A percentile compares a stretch with the other conserved stretches of the same genome.
phyloP scores from a whole-genome alignment of 2,797 vertebrate genomes.

The Poecile montanus region DNA sequence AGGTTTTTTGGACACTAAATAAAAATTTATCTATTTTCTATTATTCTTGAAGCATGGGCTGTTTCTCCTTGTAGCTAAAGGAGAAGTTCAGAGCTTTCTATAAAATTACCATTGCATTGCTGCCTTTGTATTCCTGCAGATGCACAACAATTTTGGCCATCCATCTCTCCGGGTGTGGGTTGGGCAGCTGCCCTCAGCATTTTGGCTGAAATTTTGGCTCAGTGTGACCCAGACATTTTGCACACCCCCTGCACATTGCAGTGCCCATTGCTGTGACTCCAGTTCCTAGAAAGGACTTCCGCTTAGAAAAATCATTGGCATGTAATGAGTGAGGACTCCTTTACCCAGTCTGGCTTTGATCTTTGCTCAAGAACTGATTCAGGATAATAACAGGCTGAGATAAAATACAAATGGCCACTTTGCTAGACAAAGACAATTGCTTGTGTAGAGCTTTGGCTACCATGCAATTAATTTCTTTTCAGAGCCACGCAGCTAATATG shows the following conservation, averaged over 20 bases:
- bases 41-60: neutral
- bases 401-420: conserved; percentile 59
- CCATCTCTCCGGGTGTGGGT: neutral
- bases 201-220: neutral
- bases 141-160: neutral
- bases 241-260: neutral
- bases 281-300: neutral
- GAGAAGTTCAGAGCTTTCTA: neutral
- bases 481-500: conserved; percentile 38
- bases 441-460: conserved; percentile 35
- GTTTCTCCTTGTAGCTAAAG: neutral
- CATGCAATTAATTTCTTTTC: conserved; percentile 13
- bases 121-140: neutral
- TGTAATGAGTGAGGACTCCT: neutral
- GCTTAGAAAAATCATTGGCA: neutral
- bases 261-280: neutral
- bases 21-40: neutral
- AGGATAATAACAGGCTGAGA: conserved; percentile 38
- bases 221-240: neutral
- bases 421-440: conserved; percentile 52
- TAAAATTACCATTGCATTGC: neutral
- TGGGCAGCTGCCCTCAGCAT: neutral
- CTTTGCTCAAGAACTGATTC: conserved; percentile 42
- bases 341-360: conserved; percentile 18
- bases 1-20: neutral